Evolutionary conservation across 1,140 invertebrate species (phyloP), one percentile per base, ranked within the genome.

Genomic region (Lepidurus arcticus): DNA sequence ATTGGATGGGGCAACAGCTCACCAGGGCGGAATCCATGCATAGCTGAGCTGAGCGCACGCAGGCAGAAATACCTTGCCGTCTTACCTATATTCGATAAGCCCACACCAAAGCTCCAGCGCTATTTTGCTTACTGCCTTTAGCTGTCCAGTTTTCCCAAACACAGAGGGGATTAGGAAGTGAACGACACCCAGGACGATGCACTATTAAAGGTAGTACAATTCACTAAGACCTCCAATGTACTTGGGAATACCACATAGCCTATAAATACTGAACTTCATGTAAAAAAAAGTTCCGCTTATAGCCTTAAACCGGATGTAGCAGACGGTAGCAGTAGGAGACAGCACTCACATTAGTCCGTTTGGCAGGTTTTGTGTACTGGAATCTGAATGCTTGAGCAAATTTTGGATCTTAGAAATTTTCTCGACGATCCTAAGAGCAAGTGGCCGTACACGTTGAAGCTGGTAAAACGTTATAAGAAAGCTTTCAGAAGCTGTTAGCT

Each of bases 301-400:
- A 34, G 34, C 34, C 34, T 34, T 34, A 34, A 34, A 34, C 42
- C n/a, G 24, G 43, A 74, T 42, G 16, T 42, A 74, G 26, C 7
- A 74, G n/a, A 42, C 4, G 74, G 43, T 42, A 34, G 74, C 26
- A 75, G 34, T 73, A 78, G 74, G 74, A 77, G 47, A 77, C 42
- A 74, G 24, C 42, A 45, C 16, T 44, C n/a, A 34, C 34, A 34
- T 34, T 34, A 34, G 34, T 34, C 34, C 34, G 34, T 34, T 34
- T 34, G 34, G 34, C 34, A 34, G 34, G 2, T 34, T 34, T 34
- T 34, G 34, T 34, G 34, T 34, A 3, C 34, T 34, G 34, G 34
- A 34, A 34, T 34, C 34, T 34, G 34, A 34, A 13, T 9, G 53
- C 13, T 16, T 65, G 53, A 65, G 53, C 16, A 21, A 65, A n/a